Evolutionary conservation across 2,113 vertebrate species (phyloP).

Genomic region (Laterallus jamaicensis): DNA sequence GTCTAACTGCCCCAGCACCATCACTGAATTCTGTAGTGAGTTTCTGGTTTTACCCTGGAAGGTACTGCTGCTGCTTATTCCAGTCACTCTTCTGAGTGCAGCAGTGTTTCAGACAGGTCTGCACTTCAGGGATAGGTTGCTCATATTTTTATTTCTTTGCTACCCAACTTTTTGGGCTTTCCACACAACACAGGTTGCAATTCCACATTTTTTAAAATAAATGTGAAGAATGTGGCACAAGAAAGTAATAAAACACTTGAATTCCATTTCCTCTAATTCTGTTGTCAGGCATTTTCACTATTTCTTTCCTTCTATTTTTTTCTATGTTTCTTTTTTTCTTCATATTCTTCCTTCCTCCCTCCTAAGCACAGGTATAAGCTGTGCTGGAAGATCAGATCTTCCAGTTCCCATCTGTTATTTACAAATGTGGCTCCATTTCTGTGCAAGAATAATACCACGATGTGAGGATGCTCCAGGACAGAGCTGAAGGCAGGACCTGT

Average conservation of each 20-base stretch:
- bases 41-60: background rate
- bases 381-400: background rate
- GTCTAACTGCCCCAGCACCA: background rate
- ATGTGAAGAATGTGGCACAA: background rate
- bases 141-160: background rate
- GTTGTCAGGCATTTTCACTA: background rate
- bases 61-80: background rate
- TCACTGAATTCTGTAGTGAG: background rate
- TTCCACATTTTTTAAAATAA: background rate
- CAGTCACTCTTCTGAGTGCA: background rate
- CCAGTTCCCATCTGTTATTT: background rate
- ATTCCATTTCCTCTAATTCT: background rate
- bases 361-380: background rate
- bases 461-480: too few species aligned
- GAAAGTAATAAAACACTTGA: background rate
- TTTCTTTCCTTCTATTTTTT: background rate
- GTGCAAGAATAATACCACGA: background rate
- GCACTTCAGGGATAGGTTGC: background rate
- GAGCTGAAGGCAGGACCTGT: too few species aligned
- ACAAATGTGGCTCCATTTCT: background rate
- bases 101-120: background rate
- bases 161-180: background rate
- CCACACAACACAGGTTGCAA: accelerated
- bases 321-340: background rate
- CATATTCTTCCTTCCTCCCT: background rate